Evolutionary conservation across 2,888 invertebrate genomes (phyloP).

Genomic region (Ennomos erosarius): DNA sequence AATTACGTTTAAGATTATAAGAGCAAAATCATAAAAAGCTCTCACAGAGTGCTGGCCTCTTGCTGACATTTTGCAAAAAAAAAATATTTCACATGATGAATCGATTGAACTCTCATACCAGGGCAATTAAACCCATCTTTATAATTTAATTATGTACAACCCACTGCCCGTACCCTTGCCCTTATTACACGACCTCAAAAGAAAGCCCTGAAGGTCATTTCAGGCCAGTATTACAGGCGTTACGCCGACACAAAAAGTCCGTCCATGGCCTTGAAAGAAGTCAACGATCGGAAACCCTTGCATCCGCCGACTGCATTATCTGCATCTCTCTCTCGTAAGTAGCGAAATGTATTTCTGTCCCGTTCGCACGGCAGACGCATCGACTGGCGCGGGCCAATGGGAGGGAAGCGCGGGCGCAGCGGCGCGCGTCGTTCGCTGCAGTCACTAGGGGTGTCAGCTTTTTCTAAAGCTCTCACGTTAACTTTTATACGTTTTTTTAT

Average conservation of each 20-base stretch:
- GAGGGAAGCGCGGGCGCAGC: conserved; percentile 74
- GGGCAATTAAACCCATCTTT: conserved; percentile 5
- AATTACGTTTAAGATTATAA: too few relatives aligned
- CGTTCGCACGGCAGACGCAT: conserved; percentile 61
- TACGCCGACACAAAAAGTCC: conserved; percentile 73
- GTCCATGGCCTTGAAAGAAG: conserved; percentile 79
- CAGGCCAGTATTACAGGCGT: conserved; percentile 71
- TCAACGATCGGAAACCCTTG: conserved; percentile 83
- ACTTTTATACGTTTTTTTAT: conserved; percentile 64
- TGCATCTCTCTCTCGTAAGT: conserved; percentile 56
- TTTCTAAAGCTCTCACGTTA: conserved; percentile 75
- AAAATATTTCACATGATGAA: background rate
- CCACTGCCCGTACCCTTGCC: conserved; percentile 7
- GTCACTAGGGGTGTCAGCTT: conserved; percentile 78
- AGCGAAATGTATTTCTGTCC: conserved; percentile 43
- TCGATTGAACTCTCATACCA: background rate
- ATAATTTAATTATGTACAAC: conserved; percentile 13
- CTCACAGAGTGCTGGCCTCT: background rate
- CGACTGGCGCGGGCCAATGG: conserved; percentile 64
- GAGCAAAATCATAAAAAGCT: too few relatives aligned
- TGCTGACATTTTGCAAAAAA: background rate
- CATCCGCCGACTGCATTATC: conserved; percentile 75
- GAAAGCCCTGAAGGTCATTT: conserved; percentile 78
- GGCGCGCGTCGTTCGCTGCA: conserved; percentile 73
- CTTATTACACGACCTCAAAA: conserved; percentile 66